These are phyloP conservation scores for Orientallactaga bullata DNA, from an alignment of 2,113 vertebrate genomes.

Conservation along the genomic window DNA sequence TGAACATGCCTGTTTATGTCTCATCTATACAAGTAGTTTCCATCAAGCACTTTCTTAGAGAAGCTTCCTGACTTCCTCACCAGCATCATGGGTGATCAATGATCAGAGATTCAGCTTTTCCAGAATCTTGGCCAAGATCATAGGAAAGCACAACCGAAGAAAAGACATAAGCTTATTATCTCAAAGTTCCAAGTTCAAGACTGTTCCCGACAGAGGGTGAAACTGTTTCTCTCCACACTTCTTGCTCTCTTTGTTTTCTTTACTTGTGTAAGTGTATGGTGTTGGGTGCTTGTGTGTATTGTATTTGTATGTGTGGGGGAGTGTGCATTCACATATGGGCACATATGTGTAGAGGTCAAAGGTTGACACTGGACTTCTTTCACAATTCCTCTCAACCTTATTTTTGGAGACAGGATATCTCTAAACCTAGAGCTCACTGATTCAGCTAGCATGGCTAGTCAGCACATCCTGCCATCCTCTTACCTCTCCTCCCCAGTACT, in stretches of 20 bases:
- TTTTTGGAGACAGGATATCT: neutral
- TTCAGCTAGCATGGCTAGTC: neutral
- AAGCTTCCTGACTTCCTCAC: neutral
- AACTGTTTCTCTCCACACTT: neutral
- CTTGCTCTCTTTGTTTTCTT: neutral
- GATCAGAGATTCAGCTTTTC: neutral
- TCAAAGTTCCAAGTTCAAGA: neutral
- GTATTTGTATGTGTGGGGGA: neutral
- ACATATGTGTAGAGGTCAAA: too few species aligned
- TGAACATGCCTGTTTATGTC: neutral
- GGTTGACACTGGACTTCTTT: too few species aligned
- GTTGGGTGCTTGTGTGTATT: too few species aligned
- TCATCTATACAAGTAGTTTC: neutral
- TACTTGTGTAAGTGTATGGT: neutral
- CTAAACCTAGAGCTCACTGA: neutral
- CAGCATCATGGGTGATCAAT: neutral
- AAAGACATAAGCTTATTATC: neutral
- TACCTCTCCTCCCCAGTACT: neutral
- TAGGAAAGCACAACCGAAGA: neutral
- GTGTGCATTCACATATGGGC: neutral
- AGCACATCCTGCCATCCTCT: neutral
- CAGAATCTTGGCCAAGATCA: neutral
- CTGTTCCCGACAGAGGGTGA: neutral
- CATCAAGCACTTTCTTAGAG: neutral
- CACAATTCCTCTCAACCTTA: neutral